These are phyloP conservation scores for Isaurus tuberculatus DNA, from an alignment of 92 coral and sea anemone genomes.

Conservation along the genomic window DNA sequence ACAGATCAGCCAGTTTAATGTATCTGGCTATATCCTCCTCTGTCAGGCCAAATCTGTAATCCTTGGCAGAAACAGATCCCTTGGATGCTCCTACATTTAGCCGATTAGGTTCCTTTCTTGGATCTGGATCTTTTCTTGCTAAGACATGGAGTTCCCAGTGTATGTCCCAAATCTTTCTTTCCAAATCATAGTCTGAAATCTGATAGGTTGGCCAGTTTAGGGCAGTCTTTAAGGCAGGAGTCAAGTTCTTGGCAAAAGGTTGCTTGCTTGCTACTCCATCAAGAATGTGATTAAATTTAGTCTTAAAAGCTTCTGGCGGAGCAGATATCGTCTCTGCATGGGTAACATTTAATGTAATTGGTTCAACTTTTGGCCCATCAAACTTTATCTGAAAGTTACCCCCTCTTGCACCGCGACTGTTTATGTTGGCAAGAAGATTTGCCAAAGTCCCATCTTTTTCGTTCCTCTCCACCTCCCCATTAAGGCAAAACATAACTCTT, in stretches of 20 bases:
- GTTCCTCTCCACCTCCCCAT: conserved; percentile 15
- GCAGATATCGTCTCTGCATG: conserved; percentile 66
- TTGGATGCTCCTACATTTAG: conserved; percentile 19
- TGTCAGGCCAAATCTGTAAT: conserved; percentile 47
- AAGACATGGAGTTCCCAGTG: conserved; percentile 41
- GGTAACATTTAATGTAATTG: conserved; percentile 42
- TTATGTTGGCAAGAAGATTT: conserved; percentile 14
- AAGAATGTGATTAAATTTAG: conserved; percentile 24
- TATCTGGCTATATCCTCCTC: conserved; percentile 38
- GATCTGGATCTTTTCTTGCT: conserved; percentile 38
- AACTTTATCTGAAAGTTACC: conserved; percentile 45
- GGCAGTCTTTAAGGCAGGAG: conserved; percentile 31
- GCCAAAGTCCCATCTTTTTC: conserved; percentile 21
- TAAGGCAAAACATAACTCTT: conserved; percentile 18
- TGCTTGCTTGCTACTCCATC: conserved; percentile 39
- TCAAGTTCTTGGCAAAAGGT: conserved; percentile 34
- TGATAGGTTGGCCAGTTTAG: conserved; percentile 28
- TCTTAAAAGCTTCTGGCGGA: conserved; percentile 49
- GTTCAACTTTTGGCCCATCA: conserved; percentile 51
- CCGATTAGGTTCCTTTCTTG: conserved; percentile 15
- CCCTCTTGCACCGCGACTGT: conserved; percentile 37
- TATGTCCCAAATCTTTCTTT: conserved; percentile 41
- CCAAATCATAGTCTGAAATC: conserved; percentile 36
- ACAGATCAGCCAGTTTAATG: conserved; percentile 51
- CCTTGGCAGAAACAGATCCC: conserved; percentile 37